Percentiles rank a stretch among this genome's conserved stretches.
Evolutionary conservation across 2,888 invertebrate genomes (phyloP).

Genomic region (Anthrax anthrax): DNA sequence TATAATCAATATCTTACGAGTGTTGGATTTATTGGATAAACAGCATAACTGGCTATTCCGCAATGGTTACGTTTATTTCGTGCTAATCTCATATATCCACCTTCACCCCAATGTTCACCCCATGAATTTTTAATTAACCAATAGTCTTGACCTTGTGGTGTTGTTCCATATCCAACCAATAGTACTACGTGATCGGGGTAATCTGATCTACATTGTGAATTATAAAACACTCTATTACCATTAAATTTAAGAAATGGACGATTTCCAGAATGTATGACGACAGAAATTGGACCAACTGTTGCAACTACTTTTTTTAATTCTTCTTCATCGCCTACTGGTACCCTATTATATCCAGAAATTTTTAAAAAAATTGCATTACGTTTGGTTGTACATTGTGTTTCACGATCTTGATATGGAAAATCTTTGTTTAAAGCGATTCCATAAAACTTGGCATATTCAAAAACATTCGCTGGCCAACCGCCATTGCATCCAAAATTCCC

Average conservation of each 20-base stretch:
- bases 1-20: no score
- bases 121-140: constrained; percentile 12
- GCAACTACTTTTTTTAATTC: constrained; percentile 58
- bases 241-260: constrained; percentile 69
- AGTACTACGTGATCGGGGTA: constrained; percentile 47
- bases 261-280: constrained; percentile 70
- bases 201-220: constrained; percentile 50
- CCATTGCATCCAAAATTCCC: constrained; percentile 77
- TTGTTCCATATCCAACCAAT: constrained; percentile 9
- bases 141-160: constrained; percentile 8
- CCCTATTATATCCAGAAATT: constrained; percentile 51
- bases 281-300: constrained; percentile 62
- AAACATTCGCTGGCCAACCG: constrained; percentile 59
- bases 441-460: constrained; percentile 51
- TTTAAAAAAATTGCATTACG: constrained; percentile 55
- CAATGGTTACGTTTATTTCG: constrained; percentile 6
- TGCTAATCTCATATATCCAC: constrained; percentile 10
- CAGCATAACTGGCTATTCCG: constrained; percentile 7
- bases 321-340: constrained; percentile 43
- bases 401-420: constrained; percentile 60
- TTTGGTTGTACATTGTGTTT: constrained; percentile 22
- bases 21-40: constrained; percentile 30
- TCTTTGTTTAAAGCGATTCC: constrained; percentile 75
- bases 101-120: constrained; percentile 10
- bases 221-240: constrained; percentile 56